Evolutionary conservation across 2,113 vertebrate genomes (phyloP).

Genomic region (Trogon melanurus): DNA sequence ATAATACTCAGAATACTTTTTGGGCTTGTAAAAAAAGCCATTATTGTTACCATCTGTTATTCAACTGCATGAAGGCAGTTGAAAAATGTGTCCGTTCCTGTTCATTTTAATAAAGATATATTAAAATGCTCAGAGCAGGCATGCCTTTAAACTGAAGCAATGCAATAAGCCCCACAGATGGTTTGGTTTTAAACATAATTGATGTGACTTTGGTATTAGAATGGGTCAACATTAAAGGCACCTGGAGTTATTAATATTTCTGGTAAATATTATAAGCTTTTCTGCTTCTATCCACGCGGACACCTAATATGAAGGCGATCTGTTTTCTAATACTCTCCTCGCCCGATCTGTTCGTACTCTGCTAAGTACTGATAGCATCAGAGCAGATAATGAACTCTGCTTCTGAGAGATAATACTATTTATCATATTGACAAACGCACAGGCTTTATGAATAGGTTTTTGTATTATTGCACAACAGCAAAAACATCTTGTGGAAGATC

Average conservation of each 20-base stretch:
- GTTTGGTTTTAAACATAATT: background rate
- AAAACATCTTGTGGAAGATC: background rate
- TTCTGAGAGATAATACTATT: background rate
- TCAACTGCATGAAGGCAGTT: slow-evolving; percentile 25
- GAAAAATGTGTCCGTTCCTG: background rate
- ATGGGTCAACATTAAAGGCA: slow-evolving; percentile 22
- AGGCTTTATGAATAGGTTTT: background rate
- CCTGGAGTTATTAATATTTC: slow-evolving; percentile 51
- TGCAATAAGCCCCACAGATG: background rate
- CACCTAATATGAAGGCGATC: background rate
- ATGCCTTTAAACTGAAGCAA: background rate
- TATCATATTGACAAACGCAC: slow-evolving; percentile 19
- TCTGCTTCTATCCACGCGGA: background rate
- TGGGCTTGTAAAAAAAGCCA: background rate
- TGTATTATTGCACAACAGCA: background rate
- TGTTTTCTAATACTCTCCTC: slow-evolving; percentile 18
- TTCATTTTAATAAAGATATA: slow-evolving; percentile 14
- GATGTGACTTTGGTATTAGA: background rate
- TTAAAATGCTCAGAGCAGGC: background rate
- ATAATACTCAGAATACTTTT: background rate
- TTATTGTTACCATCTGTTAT: background rate
- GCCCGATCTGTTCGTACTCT: slow-evolving; percentile 18
- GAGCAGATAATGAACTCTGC: slow-evolving; percentile 28
- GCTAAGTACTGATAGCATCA: slow-evolving; percentile 5
- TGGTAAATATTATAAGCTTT: slow-evolving; percentile 18